Base-by-base conservation (phyloP, 2,888 invertebrate species). In the Biston betularia region DNA sequence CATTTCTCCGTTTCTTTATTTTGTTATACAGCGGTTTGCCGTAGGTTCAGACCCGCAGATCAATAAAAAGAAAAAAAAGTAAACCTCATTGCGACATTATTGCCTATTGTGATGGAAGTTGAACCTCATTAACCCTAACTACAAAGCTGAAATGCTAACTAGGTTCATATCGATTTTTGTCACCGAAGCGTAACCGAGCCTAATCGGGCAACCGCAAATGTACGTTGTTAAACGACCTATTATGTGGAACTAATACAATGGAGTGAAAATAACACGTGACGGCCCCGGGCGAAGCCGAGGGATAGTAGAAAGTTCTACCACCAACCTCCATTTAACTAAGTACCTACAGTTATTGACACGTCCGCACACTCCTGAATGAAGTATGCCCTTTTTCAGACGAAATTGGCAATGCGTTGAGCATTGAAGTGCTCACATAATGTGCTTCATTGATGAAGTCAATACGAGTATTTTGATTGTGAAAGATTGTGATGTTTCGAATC, bases 271-370 rank as follows among this genome's bases (percentile, higher is more conserved):
- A 62, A 66, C 63, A 63, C 68, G 71, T 67, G 70, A 71, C 50
- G 38, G 75, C 69, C 68, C 58, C 64, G 56, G 74, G 71, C 67
- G 69, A 70, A 74, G 58, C 57, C 64, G 59, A 68, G 69, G 65
- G 71, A 70, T 70, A 70, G 69, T 76, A 75, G 77, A 78, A 76
- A 78, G 77, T 66, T 66, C 57, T 35, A 44, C 44, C 68, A 35
- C 12, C 58, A 63, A 70, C 70, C 67, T 64, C 60, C 48, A 63
- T 71, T 61, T 38, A 66, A 59, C 46, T 59, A 46, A 46, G 44
- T 48, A 52, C 55, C 40, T 5, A 45, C 14, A 52, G 55, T 63
- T 63, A 63, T 67, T 67, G 67, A 49, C 55, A 60, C 59, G 55
- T 63, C 11, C 8, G 24, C 7, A 24, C n/a, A 12, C 63, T 59